Evolutionary conservation across 1,140 invertebrate species (phyloP).

Genomic region (Vanessa tameamea): DNA sequence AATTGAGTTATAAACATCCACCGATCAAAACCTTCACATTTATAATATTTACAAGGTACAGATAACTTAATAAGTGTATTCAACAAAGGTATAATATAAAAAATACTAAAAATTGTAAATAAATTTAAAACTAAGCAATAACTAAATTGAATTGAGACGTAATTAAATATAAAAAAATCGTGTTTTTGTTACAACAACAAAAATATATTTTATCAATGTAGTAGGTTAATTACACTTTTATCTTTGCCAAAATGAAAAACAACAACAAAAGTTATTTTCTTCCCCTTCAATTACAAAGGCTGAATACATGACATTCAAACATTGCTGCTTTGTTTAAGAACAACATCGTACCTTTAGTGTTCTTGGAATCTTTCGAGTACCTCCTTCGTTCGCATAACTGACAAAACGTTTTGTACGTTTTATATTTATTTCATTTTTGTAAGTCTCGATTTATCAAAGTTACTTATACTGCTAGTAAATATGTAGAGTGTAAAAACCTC

Average conservation of each 20-base stretch:
- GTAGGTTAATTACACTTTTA: background rate
- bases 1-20: no score
- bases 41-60: no score
- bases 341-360: background rate
- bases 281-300: background rate
- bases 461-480: background rate
- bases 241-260: background rate
- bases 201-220: background rate
- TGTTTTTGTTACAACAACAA: background rate
- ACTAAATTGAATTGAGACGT: background rate
- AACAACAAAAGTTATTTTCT: background rate
- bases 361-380: background rate
- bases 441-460: no score
- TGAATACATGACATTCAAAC: background rate
- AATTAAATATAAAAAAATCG: background rate
- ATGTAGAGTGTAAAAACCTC: constrained; percentile 83
- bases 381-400: no score
- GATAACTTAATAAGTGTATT: no score
- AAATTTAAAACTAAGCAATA: no score
- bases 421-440: no score
- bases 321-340: background rate
- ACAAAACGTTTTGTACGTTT: no score
- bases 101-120: no score
- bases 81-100: no score
- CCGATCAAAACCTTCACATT: no score